Evolutionary conservation across 2,113 vertebrate genomes (phyloP), one percentile per base, ranked within the genome.

Genomic region (Tamias sibiricus): DNA sequence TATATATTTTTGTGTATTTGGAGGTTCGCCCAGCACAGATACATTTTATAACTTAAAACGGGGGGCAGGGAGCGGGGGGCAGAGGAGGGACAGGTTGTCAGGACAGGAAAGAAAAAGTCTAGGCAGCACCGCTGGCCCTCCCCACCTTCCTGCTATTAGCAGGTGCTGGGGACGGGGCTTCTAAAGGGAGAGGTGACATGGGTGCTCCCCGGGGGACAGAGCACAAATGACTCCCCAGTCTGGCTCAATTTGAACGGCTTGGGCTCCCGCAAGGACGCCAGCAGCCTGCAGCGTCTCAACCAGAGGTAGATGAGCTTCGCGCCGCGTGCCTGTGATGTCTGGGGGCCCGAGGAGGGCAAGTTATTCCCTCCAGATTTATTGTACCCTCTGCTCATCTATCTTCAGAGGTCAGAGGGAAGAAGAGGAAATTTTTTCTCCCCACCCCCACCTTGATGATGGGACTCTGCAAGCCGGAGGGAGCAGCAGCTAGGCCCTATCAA

Each of bases 401-500:
- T 26, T 49, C 47, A 94, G 97, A 92, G 93, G 95, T 76, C 62
- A 44, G 95, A 40, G 16, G 28, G 57, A 94, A 97, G 66, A 84
- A 89, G 93, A 68, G 28, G 86, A 76, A 79, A 79, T 89, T 17
- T 76, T 85, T 96, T 66, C 68, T 24, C 26, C 59, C 47, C 47
- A 10, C 0, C 47, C 47, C 47, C 0, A 2, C 47, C 47, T 0
- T 62, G 64, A 2, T 90, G 49, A 89, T 4, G 54, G 68, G 52
- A 40, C 6, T 16, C 82, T n/a, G 42, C 4, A 0, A 30, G 8
- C 26, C 0, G n/a, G 74, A 87, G 54, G 76, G 81, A 93, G 95
- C 86, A 37, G 90, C 82, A 49, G 86, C 82, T 88, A 96, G 95
- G 95, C 64, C 24, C 87, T 97, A 97, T 96, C 98, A 98, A 98